Evolutionary conservation across 1,140 invertebrate genomes (phyloP).

Genomic region (Caenorhabditis elegans): DNA sequence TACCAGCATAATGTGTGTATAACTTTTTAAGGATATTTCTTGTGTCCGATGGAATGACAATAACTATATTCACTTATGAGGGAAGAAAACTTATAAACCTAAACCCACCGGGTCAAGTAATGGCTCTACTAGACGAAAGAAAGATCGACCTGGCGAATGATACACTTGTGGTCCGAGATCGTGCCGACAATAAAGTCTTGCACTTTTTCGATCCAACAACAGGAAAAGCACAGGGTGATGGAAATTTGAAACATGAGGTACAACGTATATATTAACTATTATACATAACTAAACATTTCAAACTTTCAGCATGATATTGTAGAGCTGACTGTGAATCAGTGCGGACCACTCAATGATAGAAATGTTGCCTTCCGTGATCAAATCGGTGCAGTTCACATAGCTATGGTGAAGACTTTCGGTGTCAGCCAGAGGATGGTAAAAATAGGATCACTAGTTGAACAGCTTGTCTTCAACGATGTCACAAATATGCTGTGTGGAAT

Average conservation of each 20-base stretch:
- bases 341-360: conserved; percentile 74
- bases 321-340: conserved; percentile 78
- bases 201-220: conserved; percentile 81
- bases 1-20: too few relatives aligned
- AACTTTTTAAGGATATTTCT: conserved; percentile 77
- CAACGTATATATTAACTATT: neutral
- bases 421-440: conserved; percentile 70
- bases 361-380: conserved; percentile 79
- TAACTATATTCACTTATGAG: conserved; percentile 85
- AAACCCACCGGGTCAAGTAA: conserved; percentile 46
- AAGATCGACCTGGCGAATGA: conserved; percentile 80
- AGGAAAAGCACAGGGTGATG: conserved; percentile 75
- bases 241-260: conserved; percentile 71
- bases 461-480: conserved; percentile 79
- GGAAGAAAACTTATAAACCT: conserved; percentile 80
- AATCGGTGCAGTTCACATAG: conserved; percentile 79
- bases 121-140: conserved; percentile 5
- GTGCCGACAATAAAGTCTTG: conserved; percentile 79
- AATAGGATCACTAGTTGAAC: conserved; percentile 78
- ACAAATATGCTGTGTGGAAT: conserved; percentile 82
- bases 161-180: conserved; percentile 80
- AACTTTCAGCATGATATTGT: conserved; percentile 74
- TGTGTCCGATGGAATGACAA: conserved; percentile 76
- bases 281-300: too few relatives aligned
- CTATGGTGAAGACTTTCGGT: conserved; percentile 74